These are phyloP conservation scores for Eutrigla gurnardus DNA, from an alignment of 2,797 vertebrate genomes.

Conservation along the genomic window DNA sequence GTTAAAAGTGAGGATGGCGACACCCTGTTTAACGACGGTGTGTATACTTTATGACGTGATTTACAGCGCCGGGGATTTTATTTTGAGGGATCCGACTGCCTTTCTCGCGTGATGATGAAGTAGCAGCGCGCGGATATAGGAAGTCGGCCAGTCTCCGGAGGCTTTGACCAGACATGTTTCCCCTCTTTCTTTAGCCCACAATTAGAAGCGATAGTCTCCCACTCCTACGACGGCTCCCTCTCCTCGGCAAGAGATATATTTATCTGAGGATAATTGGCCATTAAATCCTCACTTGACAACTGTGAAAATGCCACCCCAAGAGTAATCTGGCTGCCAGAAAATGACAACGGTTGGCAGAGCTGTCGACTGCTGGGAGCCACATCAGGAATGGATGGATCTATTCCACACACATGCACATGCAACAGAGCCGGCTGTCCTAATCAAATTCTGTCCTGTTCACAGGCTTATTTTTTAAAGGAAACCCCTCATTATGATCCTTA, in stretches of 20 bases:
- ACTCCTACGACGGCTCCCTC: slow-evolving; percentile 78
- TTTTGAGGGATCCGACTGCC: slow-evolving; percentile 75
- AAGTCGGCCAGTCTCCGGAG: slow-evolving; percentile 75
- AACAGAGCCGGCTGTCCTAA: slow-evolving; percentile 70
- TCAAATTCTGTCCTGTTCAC: slow-evolving; percentile 73
- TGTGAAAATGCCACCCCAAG: slow-evolving; percentile 87
- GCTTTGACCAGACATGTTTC: slow-evolving; percentile 84
- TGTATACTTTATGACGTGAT: slow-evolving; percentile 76
- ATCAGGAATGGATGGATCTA: slow-evolving; percentile 81
- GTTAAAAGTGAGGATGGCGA: slow-evolving; percentile 73
- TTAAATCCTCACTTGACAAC: slow-evolving; percentile 89
- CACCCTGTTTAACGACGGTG: slow-evolving; percentile 78
- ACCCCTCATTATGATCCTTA: slow-evolving; percentile 73
- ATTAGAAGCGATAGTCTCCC: slow-evolving; percentile 83
- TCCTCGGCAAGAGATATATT: slow-evolving; percentile 85
- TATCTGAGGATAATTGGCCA: slow-evolving; percentile 88
- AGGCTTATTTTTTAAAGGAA: slow-evolving; percentile 56
- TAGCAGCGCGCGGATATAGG: slow-evolving; percentile 71
- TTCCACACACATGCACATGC: slow-evolving; percentile 65
- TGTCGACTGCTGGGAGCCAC: slow-evolving; percentile 82
- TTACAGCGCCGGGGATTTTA: slow-evolving; percentile 75
- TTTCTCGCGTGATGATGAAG: slow-evolving; percentile 75
- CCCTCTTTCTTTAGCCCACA: slow-evolving; percentile 81
- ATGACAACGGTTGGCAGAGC: slow-evolving; percentile 84
- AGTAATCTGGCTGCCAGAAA: slow-evolving; percentile 86